Evolutionary conservation across 2,888 invertebrate species (phyloP).

Genomic region (Mechanitis messenoides): DNA sequence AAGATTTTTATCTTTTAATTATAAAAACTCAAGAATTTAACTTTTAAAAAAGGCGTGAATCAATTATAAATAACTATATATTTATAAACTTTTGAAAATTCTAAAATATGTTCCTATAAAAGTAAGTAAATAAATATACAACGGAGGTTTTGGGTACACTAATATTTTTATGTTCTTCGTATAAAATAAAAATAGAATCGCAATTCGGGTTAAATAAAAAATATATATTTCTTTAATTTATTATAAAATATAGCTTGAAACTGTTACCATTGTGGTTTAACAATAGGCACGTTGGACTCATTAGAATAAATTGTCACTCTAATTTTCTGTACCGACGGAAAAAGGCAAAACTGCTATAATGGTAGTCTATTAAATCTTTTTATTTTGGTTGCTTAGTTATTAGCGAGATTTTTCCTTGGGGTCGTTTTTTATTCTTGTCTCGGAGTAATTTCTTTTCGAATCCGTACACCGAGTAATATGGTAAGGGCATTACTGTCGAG

Average conservation of each 20-base stretch:
- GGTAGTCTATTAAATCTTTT: conserved; percentile 36
- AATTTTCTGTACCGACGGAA: conserved; percentile 25
- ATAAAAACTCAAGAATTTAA: too few species aligned
- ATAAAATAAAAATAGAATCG: too few species aligned
- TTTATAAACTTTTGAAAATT: too few species aligned
- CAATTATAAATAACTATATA: too few species aligned
- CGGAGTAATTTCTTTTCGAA: conserved; percentile 62
- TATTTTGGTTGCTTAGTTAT: conserved; percentile 62
- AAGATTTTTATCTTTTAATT: too few species aligned
- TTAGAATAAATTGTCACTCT: conserved; percentile 26
- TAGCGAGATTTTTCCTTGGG: conserved; percentile 59
- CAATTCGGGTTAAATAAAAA: background rate
- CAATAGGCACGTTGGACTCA: conserved; percentile 8
- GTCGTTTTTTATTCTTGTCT: conserved; percentile 60
- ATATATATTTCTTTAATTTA: background rate
- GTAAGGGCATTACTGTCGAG: conserved; percentile 65
- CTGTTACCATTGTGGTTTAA: background rate
- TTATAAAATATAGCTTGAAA: background rate
- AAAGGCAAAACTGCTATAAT: conserved; percentile 26
- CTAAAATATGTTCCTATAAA: too few species aligned
- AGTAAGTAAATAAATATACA: too few species aligned
- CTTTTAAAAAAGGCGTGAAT: too few species aligned
- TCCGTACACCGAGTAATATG: conserved; percentile 62
- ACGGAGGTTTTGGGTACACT: too few species aligned
- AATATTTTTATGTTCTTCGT: too few species aligned